A percentile compares a stretch with the other conserved stretches of the same genome.
Evolutionary conservation across 2,888 invertebrate genomes (phyloP).

Genomic region (Yponomeuta cagnagella): DNA sequence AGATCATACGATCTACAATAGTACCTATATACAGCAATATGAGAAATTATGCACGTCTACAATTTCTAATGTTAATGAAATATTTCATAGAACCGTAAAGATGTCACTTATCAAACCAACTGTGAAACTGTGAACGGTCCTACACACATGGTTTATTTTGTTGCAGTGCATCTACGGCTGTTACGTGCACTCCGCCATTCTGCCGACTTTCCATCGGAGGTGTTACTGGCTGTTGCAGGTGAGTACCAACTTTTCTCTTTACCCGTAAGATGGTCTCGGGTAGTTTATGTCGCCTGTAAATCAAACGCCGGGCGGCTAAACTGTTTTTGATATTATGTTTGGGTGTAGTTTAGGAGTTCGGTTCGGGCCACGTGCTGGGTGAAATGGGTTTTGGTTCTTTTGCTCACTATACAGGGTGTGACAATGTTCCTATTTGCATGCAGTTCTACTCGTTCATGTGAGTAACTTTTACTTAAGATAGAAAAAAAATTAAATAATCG

Average conservation of each 20-base stretch:
- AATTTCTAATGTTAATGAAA: no score
- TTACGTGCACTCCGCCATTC: constrained; percentile 98
- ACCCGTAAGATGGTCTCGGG: constrained; percentile 13
- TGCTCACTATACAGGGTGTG: no score
- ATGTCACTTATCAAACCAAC: no score
- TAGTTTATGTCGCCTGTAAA: not conserved
- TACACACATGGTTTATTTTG: constrained; percentile 6
- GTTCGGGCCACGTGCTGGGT: not conserved
- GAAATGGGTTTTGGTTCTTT: not conserved
- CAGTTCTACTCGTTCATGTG: no score
- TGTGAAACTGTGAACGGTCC: not conserved
- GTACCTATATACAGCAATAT: no score
- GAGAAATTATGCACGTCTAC: no score
- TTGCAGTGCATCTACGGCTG: constrained; percentile 97
- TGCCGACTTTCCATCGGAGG: constrained; percentile 98
- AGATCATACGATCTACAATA: no score
- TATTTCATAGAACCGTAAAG: no score
- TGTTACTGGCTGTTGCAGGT: constrained; percentile 99
- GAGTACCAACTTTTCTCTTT: constrained; percentile 34
- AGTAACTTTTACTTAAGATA: no score
- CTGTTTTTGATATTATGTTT: constrained; percentile 2
- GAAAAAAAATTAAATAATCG: no score
- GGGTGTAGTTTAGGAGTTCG: not conserved
- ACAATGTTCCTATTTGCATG: no score
- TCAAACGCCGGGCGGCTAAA: not conserved